A percentile compares a stretch with the other conserved stretches of the same genome.
Conservation (phyloP, 2,888 invertebrate species). For the Leptinotarsa rubiginosa region DNA sequence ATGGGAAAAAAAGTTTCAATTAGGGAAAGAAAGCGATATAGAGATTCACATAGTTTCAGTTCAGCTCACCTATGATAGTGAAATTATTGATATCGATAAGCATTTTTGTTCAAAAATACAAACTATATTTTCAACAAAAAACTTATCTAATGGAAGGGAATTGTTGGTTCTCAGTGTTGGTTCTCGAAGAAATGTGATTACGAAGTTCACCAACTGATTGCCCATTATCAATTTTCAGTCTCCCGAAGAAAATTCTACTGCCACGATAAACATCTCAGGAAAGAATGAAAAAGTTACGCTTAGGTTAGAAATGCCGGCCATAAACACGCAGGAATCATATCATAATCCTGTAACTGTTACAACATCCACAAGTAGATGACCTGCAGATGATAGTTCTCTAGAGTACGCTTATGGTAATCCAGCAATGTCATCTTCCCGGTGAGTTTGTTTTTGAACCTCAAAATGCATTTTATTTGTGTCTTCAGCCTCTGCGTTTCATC, state of each 20-base stretch:
- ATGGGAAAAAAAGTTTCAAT: too few species aligned
- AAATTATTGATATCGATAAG: too few species aligned
- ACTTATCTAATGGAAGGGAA: too few species aligned
- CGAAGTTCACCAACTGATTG: too few species aligned
- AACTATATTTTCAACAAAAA: too few species aligned
- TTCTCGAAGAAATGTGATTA: too few species aligned
- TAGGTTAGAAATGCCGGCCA: slow-evolving; percentile 54
- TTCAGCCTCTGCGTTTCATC: too few species aligned
- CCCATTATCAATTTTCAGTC: slow-evolving; percentile 22
- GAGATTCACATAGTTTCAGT: too few species aligned
- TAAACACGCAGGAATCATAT: slow-evolving; percentile 54
- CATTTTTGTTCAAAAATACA: too few species aligned
- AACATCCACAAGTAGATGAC: slow-evolving; percentile 78
- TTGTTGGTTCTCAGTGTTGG: too few species aligned
- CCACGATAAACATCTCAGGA: slow-evolving; percentile 5
- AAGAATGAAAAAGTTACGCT: slow-evolving; percentile 43
- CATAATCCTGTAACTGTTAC: slow-evolving; percentile 71
- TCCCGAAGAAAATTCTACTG: slow-evolving; percentile 4
- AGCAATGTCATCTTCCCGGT: slow-evolving; percentile 68
- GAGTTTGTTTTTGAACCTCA: background rate
- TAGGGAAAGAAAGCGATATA: too few species aligned
- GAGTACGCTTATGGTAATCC: slow-evolving; percentile 86
- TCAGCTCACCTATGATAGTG: too few species aligned
- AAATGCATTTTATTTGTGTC: background rate
- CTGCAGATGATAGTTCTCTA: slow-evolving; percentile 79